A percentile compares a stretch with the other conserved stretches of the same genome.
phyloP scores from a whole-genome alignment of 2,888 invertebrate genomes.

The Caenorhabditis imperialis region DNA sequence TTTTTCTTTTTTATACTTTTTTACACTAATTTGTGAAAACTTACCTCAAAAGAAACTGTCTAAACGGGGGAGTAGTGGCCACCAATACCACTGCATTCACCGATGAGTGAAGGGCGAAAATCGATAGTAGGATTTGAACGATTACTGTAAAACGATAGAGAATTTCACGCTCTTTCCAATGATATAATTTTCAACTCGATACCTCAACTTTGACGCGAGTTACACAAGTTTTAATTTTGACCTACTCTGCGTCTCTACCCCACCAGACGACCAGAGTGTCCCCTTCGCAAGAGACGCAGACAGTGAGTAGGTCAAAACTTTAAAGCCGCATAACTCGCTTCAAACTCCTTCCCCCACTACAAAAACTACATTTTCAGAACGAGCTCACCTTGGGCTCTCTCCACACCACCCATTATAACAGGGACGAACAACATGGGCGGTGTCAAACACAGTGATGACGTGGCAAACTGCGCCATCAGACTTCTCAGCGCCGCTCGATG shows the following conservation, averaged over 20 bases:
- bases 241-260: too few species aligned
- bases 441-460: conserved; percentile 14
- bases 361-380: too few species aligned
- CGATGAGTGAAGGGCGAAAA: conserved; percentile 15
- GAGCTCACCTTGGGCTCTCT: neutral
- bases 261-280: too few species aligned
- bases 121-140: conserved; percentile 12
- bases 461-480: conserved; percentile 23
- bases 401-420: conserved; percentile 3
- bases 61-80: conserved; percentile 15
- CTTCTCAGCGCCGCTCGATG: conserved; percentile 23
- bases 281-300: too few species aligned
- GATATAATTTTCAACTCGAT: too few species aligned
- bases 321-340: too few species aligned
- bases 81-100: conserved; percentile 28
- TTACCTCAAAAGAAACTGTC: conserved; percentile 14
- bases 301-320: too few species aligned
- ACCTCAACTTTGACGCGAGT: too few species aligned
- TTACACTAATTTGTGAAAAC: too few species aligned
- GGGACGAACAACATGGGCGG: conserved; percentile 14
- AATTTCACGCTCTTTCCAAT: neutral
- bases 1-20: too few species aligned
- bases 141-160: neutral
- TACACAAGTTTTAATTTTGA: too few species aligned
- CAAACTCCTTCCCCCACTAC: too few species aligned